These are phyloP conservation scores for Caerostris extrusa DNA, from an alignment of 1,140 invertebrate genomes.

Conservation along the genomic window DNA sequence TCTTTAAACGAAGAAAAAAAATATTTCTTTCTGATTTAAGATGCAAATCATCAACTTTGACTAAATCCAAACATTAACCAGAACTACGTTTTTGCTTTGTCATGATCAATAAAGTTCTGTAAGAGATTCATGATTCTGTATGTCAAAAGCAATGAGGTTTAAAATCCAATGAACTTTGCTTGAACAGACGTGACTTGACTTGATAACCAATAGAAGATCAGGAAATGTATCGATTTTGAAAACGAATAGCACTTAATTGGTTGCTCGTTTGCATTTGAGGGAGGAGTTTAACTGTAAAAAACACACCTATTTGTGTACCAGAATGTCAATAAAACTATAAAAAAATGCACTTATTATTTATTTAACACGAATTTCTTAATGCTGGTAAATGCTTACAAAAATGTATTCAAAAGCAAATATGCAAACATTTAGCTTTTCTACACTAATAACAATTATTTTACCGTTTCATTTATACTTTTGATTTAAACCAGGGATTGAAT, in stretches of 20 bases:
- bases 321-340: no score
- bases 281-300: background rate
- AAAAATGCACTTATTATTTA: no score
- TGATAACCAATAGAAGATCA: background rate
- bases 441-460: no score
- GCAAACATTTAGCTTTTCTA: no score
- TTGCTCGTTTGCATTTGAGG: background rate
- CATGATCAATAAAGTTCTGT: background rate
- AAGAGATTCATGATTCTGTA: background rate
- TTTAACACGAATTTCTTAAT: no score
- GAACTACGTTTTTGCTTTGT: background rate
- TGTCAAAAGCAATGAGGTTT: background rate
- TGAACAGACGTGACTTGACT: background rate
- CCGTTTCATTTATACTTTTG: no score
- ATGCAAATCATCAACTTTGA: background rate
- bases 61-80: background rate
- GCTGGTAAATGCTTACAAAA: no score
- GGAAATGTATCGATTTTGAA: background rate
- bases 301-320: no score
- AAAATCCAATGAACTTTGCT: background rate
- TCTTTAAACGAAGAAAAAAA: no score
- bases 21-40: no score
- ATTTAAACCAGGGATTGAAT: no score
- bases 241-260: background rate
- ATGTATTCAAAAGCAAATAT: no score